These are phyloP conservation scores for Eudyptes chrysolophus DNA, from an alignment of 2,113 vertebrate genomes.

Conservation along the genomic window DNA sequence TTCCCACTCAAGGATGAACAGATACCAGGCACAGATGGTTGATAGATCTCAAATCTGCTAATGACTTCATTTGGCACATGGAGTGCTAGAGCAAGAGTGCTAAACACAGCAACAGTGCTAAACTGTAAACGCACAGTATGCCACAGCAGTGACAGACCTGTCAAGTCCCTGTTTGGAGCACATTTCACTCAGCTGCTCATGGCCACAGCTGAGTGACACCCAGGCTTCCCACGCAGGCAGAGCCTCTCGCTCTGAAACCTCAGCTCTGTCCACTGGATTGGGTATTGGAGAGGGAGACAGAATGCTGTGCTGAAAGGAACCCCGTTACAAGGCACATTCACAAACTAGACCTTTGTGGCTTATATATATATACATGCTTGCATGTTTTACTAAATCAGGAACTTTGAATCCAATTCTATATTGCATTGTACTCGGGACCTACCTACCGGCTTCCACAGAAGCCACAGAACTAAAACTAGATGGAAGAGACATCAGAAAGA, in stretches of 20 bases:
- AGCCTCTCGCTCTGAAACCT: not conserved
- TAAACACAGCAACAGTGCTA: not conserved
- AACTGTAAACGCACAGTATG: not conserved
- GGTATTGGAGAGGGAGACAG: not conserved
- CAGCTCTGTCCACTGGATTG: not conserved
- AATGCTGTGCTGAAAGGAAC: not conserved
- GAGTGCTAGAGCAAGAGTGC: not conserved
- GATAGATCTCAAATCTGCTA: not conserved
- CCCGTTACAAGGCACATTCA: not conserved
- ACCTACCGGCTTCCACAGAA: not conserved
- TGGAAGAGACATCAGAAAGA: not conserved
- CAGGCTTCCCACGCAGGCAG: not conserved
- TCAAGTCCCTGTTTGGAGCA: not conserved
- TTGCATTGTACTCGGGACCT: not conserved
- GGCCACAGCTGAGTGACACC: not conserved
- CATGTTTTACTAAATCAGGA: not conserved
- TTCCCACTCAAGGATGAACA: not conserved
- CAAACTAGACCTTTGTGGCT: not conserved
- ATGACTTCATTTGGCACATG: conserved; percentile 31
- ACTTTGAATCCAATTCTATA: not conserved
- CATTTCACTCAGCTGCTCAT: not conserved
- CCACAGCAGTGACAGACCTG: not conserved
- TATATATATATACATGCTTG: not conserved
- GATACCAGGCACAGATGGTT: conserved; percentile 20
- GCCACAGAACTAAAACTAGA: not conserved